A percentile compares a stretch with the other conserved stretches of the same genome.
Evolutionary conservation across 2,113 vertebrate genomes (phyloP).

Genomic region (Xenopus laevis): DNA sequence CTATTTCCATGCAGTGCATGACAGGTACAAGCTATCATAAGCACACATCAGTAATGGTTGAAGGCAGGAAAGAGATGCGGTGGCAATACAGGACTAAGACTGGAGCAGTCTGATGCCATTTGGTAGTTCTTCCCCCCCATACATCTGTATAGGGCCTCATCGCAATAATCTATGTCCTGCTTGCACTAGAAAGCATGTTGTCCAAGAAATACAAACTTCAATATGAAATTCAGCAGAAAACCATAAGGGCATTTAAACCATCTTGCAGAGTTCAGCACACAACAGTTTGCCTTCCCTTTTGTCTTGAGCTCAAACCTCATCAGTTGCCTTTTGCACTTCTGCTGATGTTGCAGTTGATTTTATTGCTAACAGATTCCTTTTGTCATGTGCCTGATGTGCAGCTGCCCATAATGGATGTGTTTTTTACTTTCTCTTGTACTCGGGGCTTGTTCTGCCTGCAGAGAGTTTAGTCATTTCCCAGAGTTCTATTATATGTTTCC

Average conservation of each 20-base stretch:
- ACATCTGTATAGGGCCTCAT: too few species aligned
- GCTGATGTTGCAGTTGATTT: constrained; percentile 1
- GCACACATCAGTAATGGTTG: background rate
- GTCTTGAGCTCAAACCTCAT: background rate
- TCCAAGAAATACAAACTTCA: too few species aligned
- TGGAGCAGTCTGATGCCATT: background rate
- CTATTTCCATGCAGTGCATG: background rate
- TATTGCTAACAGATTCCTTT: background rate
- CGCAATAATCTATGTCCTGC: too few species aligned
- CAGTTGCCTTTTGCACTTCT: background rate
- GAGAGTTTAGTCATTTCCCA: background rate
- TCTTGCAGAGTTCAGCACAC: too few species aligned
- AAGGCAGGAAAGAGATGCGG: background rate
- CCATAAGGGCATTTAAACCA: background rate
- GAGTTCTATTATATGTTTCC: background rate
- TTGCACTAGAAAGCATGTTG: too few species aligned
- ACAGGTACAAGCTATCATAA: background rate
- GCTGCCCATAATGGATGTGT: background rate
- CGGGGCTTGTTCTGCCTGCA: background rate
- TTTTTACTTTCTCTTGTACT: background rate
- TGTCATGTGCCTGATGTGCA: background rate
- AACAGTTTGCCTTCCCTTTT: too few species aligned
- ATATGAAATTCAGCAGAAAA: background rate
- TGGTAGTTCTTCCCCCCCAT: too few species aligned
- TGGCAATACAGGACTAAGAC: background rate